phyloP scores from a whole-genome alignment of 2,113 vertebrate genomes.

The Dicaeum eximium region DNA sequence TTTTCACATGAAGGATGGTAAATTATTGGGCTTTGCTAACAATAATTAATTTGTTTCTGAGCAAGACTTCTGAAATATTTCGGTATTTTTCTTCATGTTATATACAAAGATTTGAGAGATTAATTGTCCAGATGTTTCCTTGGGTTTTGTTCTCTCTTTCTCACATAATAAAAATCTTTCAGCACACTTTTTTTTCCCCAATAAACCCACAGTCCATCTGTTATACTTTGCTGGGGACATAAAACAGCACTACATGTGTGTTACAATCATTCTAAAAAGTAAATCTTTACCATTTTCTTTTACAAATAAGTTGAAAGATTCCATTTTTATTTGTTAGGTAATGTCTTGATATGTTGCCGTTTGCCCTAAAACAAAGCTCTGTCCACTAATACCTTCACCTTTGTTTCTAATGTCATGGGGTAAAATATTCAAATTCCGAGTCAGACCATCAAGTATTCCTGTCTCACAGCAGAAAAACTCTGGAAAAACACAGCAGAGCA shows the following conservation, averaged over 20 bases:
- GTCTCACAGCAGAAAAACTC: neutral
- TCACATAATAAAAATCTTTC: conserved; percentile 84
- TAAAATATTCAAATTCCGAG: neutral
- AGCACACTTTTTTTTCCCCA: conserved; percentile 56
- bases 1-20: conserved; percentile 18
- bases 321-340: conserved; percentile 46
- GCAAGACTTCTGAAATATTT: conserved; percentile 29
- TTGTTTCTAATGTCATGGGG: neutral
- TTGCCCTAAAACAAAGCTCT: neutral
- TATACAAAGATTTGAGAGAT: conserved; percentile 70
- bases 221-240: conserved; percentile 73
- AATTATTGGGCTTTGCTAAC: conserved; percentile 50
- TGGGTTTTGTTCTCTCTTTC: conserved; percentile 82
- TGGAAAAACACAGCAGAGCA: neutral
- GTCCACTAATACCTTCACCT: conserved; percentile 44
- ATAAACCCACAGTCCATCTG: conserved; percentile 71
- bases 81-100: conserved; percentile 40
- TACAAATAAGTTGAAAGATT: conserved; percentile 54
- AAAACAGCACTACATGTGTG: conserved; percentile 46
- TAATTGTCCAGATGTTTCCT: conserved; percentile 87
- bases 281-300: conserved; percentile 49
- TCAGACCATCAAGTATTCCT: conserved; percentile 10
- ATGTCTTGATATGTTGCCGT: conserved; percentile 28
- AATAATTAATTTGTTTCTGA: conserved; percentile 37
- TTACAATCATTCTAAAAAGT: conserved; percentile 33